Evolutionary conservation across 2,888 invertebrate genomes (phyloP), one percentile per base, ranked within the genome.

Genomic region (Drosophila recens): DNA sequence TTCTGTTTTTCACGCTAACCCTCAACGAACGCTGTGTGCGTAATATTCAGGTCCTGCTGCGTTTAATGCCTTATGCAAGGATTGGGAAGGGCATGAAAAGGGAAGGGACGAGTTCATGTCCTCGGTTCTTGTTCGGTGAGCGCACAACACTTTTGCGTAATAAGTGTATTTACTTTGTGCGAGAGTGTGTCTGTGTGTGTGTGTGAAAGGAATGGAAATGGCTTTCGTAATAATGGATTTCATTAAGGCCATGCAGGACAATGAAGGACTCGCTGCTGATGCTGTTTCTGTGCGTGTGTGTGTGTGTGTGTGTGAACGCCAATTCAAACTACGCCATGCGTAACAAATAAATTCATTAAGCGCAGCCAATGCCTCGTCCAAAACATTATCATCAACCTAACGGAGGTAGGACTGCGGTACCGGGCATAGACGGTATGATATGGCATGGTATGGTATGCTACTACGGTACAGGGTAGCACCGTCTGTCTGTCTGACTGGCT

Each of bases 281-380:
- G 82, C 82, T 74, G 76, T 49, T 49, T 27, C 36, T 23, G 23
- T 38, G 17, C 33, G 17, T 17, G 17, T 67, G 36, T 67, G 42
- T 76, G 51, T 72, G 63, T 67, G 52, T 71, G 78, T 70, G 73
- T 70, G 63, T 76, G 76, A 61, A 75, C 73, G 89, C 75, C 90
- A 89, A 90, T 87, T 87, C 90, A 90, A 90, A 90, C 49, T 81
- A 87, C 76, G 82, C 90, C 90, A 87, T 89, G 90, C 87, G 87
- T 84, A 87, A 89, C 87, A 89, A 90, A 87, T 87, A 87, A 87
- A 87, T 87, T 90, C 87, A 87, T 87, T 87, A 90, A 87, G 87
- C 87, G 90, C 89, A 89, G 90, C 84, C 90, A 85, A 86, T 86
- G 87, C 79, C 71, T 73, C 68, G 76, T 74, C 80, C 77, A 77